These are phyloP conservation scores for Synergus japonicus DNA, from an alignment of 2,888 invertebrate species.

Conservation along the genomic window DNA sequence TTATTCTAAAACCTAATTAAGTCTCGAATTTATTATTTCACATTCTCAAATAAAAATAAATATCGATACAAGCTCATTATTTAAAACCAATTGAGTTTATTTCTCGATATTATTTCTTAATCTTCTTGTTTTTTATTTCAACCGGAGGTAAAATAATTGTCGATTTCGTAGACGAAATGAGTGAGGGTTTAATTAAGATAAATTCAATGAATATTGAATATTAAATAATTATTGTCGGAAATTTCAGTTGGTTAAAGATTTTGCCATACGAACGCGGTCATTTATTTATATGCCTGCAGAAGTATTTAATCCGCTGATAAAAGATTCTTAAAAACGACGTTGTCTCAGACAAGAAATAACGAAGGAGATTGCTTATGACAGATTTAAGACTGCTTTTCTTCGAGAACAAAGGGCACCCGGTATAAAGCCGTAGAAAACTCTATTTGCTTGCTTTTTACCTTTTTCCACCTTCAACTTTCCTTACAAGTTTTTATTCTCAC, in stretches of 20 bases:
- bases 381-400: constrained; percentile 45
- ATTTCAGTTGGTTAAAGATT: constrained; percentile 15
- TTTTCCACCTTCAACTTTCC: constrained; percentile 36
- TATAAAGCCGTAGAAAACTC: constrained; percentile 23
- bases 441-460: background rate
- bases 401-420: constrained; percentile 42
- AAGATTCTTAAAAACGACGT: constrained; percentile 7
- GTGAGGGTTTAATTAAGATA: constrained; percentile 1
- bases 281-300: constrained; percentile 27
- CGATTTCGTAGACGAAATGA: constrained; percentile 1
- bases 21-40: background rate
- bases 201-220: background rate
- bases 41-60: background rate
- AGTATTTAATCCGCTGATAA: constrained; percentile 23
- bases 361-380: constrained; percentile 41
- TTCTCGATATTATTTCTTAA: background rate
- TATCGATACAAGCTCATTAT: background rate
- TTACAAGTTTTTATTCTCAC: constrained; percentile 24
- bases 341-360: constrained; percentile 26
- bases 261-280: background rate
- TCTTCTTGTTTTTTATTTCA: background rate
- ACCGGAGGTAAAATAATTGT: background rate
- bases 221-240: constrained; percentile 21
- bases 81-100: constrained; percentile 1
- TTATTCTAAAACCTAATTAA: too few species aligned